Conservation (phyloP, 2,113 vertebrate genomes). For the Peromyscus californicus region DNA sequence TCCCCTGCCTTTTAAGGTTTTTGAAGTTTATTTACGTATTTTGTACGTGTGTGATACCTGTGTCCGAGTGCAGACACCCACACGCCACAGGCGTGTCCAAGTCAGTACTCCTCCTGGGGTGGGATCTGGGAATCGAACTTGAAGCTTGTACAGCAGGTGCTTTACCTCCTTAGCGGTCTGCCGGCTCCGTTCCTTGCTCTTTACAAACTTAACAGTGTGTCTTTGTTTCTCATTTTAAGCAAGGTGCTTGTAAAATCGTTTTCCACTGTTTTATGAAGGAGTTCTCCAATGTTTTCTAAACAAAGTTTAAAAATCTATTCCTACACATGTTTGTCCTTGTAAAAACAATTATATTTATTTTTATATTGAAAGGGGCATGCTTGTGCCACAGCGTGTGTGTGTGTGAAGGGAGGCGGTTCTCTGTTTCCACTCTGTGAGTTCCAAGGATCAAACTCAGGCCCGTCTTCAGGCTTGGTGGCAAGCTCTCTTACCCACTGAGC, state of each 20-base stretch:
- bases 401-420: neutral
- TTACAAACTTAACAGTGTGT: neutral
- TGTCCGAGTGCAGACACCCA: neutral
- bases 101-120: neutral
- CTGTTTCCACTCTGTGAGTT: neutral
- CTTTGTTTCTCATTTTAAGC: neutral
- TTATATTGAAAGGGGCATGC: neutral
- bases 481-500: neutral
- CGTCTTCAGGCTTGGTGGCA: neutral
- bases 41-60: neutral
- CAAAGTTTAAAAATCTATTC: neutral
- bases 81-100: rapidly evolving
- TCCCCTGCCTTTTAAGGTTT: neutral
- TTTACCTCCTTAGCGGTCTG: neutral
- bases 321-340: neutral
- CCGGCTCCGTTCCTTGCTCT: neutral
- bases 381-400: neutral
- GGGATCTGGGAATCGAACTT: neutral
- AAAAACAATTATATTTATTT: neutral
- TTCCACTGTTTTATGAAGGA: neutral
- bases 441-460: neutral
- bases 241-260: neutral
- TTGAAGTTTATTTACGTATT: neutral
- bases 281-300: conserved; percentile 20
- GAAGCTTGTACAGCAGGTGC: neutral